Evolutionary conservation across 53 echinoderm and acorn worm species (phyloP), one percentile per base, ranked within the genome.

Genomic region (Glandiceps talaboti): DNA sequence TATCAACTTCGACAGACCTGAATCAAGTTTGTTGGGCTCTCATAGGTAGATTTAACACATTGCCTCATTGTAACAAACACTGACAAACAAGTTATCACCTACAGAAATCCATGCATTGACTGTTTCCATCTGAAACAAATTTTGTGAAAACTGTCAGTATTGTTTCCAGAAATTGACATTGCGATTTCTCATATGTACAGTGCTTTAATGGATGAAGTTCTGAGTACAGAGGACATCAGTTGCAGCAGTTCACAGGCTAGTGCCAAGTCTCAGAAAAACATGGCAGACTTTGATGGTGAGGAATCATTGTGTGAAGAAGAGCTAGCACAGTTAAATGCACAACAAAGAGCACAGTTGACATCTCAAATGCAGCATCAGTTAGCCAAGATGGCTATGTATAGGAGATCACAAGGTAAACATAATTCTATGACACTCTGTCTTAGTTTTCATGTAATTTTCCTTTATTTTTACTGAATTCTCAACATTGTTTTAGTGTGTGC

Each of bases 241-340:
- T 93, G 93, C 82, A 93, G 93, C 79, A 93, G 93, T 88, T 90
- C 90, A 12, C 90, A 90, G 77, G 90, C 86, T 80, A 93, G 93
- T 31, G 90, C 93, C 75, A 93, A 90, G 79, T 93, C 93, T 0
- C 90, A 93, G 82, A 93, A 93, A 79, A 93, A 93, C 90, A 90
- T 93, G 93, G 90, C 90, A 1, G 93, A 93, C 82, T 93, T 92
- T 86, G 93, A 93, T 30, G 93, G 90, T 27, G 93, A 93, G 75
- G 93, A 92, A 26, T 87, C 87, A 1, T 85, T 78, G 1, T 87
- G 92, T 76, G 89, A 89, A 73, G 92, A 92, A 72, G 92, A 89
- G 30, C 31, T 92, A 29, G 80, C 87, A n/a, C 92, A 92, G 79
- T 85, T 89, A 33, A 89, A 85, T 73, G 89, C 89, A 12, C 89